phyloP scores from a whole-genome alignment of 2,113 vertebrate genomes.

The Hipposideros armiger region DNA sequence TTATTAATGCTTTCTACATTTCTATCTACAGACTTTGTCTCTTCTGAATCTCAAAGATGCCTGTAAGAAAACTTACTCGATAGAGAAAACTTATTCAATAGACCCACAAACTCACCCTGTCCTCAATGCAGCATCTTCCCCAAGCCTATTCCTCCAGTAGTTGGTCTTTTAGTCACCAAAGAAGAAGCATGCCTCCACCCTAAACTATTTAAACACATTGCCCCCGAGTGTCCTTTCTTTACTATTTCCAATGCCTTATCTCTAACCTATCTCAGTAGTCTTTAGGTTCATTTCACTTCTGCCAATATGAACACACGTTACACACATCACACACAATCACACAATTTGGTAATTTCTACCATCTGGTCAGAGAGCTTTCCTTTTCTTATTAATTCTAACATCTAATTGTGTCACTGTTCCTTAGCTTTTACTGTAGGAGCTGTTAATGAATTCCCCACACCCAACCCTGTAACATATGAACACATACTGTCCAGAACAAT shows the following conservation, averaged over 20 bases:
- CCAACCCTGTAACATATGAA: not conserved
- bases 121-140: not conserved
- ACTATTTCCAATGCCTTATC: not conserved
- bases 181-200: not conserved
- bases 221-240: not conserved
- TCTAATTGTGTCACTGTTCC: not conserved
- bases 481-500: not conserved
- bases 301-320: not conserved
- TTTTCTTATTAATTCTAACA: constrained; percentile 25
- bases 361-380: not conserved
- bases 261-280: not conserved
- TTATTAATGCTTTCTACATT: not conserved
- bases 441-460: not conserved
- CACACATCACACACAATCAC: not conserved
- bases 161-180: not conserved
- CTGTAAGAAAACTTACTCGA: not conserved
- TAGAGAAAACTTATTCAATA: too few relatives aligned
- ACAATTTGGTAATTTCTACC: not conserved
- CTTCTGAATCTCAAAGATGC: not conserved
- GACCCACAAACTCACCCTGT: not conserved
- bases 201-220: not conserved
- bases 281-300: not conserved
- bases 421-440: not conserved
- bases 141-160: not conserved
- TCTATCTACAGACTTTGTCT: not conserved